These are phyloP conservation scores for Acanthopagrus latus DNA, from an alignment of 2,797 vertebrate genomes.

Conservation along the genomic window DNA sequence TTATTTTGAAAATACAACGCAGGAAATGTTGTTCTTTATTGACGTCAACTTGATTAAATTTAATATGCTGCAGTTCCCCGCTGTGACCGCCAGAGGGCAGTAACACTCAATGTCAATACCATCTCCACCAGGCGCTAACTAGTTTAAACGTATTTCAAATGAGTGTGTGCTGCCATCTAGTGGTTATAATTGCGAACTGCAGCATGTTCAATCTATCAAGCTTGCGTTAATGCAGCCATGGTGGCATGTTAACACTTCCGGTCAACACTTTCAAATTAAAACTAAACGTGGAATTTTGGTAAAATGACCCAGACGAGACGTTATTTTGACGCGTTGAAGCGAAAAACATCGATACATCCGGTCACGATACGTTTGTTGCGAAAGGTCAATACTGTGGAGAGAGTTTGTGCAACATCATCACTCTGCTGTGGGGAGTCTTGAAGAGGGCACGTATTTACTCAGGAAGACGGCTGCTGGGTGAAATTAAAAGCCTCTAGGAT, in stretches of 20 bases:
- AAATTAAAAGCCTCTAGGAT: neutral
- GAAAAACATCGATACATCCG: neutral
- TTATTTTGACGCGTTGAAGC: neutral
- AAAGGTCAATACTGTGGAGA: neutral
- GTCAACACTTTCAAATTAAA: slow-evolving; percentile 33
- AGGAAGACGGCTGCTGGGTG: neutral
- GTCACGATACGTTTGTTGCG: neutral
- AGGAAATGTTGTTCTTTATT: neutral
- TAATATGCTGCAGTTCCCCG: neutral
- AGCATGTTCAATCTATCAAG: neutral
- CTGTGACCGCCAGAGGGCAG: neutral
- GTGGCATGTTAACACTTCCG: neutral
- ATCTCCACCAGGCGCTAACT: no score
- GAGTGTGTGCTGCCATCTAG: neutral
- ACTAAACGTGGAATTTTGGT: rapidly evolving
- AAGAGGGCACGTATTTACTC: neutral
- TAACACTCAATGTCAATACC: neutral
- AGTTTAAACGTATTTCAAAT: neutral
- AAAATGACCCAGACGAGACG: rapidly evolving
- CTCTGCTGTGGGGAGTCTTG: neutral
- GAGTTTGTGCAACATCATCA: neutral
- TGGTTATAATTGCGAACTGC: neutral
- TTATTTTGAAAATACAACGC: neutral
- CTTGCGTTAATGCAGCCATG: rapidly evolving
- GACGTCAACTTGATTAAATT: neutral